phyloP scores from a whole-genome alignment of 1,140 invertebrate genomes.

The Eumaeus atala region DNA sequence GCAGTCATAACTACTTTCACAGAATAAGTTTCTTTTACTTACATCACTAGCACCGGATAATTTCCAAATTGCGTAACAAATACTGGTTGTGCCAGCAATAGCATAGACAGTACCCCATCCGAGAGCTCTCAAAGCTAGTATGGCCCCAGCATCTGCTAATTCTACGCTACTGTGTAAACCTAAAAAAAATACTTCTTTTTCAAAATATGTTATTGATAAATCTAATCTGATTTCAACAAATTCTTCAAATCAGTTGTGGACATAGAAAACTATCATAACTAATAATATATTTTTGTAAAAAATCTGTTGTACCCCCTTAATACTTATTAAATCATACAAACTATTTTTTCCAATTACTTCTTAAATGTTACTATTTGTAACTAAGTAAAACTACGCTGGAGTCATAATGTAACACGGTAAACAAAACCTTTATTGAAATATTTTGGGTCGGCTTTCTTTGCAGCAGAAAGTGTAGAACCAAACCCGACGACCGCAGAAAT shows the following conservation, averaged over 20 bases:
- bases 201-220: too few species aligned
- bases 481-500: conserved; percentile 89
- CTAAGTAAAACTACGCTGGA: too few species aligned
- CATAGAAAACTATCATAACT: too few species aligned
- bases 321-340: too few species aligned
- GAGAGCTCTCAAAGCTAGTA: conserved; percentile 87
- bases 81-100: conserved; percentile 84
- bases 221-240: too few species aligned
- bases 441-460: conserved; percentile 86
- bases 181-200: conserved; percentile 21
- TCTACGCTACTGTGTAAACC: conserved; percentile 77
- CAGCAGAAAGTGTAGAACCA: conserved; percentile 82
- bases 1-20: too few species aligned
- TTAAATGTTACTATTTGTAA: background rate
- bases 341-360: too few species aligned
- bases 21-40: conserved; percentile 21
- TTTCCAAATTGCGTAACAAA: conserved; percentile 93
- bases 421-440: conserved; percentile 83
- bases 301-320: too few species aligned
- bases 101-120: conserved; percentile 92
- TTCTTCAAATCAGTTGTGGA: too few species aligned
- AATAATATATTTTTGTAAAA: too few species aligned
- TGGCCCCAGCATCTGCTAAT: conserved; percentile 83
- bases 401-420: too few species aligned
- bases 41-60: conserved; percentile 88